Percentiles rank a stretch among this genome's conserved stretches.
phyloP scores from a whole-genome alignment of 2,113 vertebrate species.

The Burhinus oedicnemus region DNA sequence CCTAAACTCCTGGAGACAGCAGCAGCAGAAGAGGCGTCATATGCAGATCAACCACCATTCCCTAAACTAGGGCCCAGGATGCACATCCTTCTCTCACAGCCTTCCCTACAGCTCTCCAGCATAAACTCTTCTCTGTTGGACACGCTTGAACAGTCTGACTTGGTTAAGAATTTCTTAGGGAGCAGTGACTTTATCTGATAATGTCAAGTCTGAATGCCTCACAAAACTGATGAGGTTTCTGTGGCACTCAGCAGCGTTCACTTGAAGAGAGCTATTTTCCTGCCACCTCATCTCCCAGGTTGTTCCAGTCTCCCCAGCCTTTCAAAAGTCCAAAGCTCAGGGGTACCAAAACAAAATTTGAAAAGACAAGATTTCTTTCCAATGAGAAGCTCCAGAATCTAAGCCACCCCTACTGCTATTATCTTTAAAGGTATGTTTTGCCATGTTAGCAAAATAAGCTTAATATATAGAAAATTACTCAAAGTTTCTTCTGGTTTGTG shows the following conservation, averaged over 20 bases:
- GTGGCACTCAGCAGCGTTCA: background rate
- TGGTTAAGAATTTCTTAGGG: background rate
- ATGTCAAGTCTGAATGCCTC: background rate
- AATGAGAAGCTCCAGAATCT: background rate
- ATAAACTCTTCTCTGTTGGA: background rate
- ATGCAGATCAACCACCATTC: background rate
- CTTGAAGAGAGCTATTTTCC: background rate
- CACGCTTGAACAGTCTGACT: background rate
- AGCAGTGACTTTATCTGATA: background rate
- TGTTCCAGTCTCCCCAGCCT: background rate
- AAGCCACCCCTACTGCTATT: background rate
- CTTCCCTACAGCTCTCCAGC: background rate
- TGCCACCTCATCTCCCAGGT: background rate
- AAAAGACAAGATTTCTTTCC: background rate
- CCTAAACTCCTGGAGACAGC: background rate
- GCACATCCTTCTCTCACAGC: background rate
- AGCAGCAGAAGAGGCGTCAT: background rate
- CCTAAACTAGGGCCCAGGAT: background rate
- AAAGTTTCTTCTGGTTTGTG: background rate
- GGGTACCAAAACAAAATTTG: background rate
- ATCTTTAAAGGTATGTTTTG: background rate
- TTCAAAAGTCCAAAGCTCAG: background rate
- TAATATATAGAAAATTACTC: background rate
- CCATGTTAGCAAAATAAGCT: background rate
- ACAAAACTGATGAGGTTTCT: background rate